phyloP scores from a whole-genome alignment of 2,888 invertebrate species.

The Pyrrhopygopsis socrates region DNA sequence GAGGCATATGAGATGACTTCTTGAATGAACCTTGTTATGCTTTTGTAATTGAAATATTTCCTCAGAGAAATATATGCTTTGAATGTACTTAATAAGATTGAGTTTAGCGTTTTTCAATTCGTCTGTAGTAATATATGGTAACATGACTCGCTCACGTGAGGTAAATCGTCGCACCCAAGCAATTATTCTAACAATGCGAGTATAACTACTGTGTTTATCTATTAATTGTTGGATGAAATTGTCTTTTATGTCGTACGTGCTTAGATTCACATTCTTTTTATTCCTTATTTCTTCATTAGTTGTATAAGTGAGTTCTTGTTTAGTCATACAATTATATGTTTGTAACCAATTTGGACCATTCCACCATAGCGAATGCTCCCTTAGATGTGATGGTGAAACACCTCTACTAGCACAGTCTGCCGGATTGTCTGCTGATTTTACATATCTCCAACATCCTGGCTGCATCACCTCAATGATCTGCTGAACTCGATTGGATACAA shows the following conservation, averaged over 20 bases:
- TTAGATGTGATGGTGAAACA: constrained; percentile 32
- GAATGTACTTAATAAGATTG: constrained; percentile 8
- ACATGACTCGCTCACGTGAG: constrained; percentile 3
- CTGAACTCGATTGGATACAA: constrained; percentile 37
- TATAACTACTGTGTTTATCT: constrained; percentile 16
- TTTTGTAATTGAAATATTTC: constrained; percentile 25
- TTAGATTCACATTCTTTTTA: constrained; percentile 9
- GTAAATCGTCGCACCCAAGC: constrained; percentile 24
- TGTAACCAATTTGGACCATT: neutral
- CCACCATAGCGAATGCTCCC: constrained; percentile 7
- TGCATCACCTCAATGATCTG: constrained; percentile 39
- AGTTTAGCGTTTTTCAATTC: constrained; percentile 20
- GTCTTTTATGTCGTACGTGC: constrained; percentile 8
- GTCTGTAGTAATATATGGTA: constrained; percentile 11
- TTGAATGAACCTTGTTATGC: neutral
- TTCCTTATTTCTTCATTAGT: neutral
- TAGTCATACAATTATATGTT: neutral
- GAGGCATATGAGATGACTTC: constrained; percentile 40
- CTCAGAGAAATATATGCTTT: constrained; percentile 12
- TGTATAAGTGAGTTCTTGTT: neutral
- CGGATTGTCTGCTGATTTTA: constrained; percentile 62
- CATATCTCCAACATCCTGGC: constrained; percentile 28
- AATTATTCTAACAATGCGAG: constrained; percentile 7
- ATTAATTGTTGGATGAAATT: constrained; percentile 19
- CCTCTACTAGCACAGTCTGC: constrained; percentile 72